phyloP scores from a whole-genome alignment of 2,888 invertebrate genomes.

The Lacanobia wlatinum region DNA sequence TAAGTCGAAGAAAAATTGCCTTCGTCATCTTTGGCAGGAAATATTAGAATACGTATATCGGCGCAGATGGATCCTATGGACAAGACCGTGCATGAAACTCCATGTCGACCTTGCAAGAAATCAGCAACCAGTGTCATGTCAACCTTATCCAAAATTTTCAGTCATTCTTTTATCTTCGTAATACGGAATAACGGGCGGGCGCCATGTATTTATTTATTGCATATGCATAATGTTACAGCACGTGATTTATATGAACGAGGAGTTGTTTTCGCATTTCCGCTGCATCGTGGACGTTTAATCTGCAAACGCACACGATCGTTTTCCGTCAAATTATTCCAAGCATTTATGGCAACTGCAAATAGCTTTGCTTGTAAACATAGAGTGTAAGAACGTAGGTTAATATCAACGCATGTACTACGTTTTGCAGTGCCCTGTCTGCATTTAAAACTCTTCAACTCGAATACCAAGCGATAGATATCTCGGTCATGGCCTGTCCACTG shows the following conservation, averaged over 20 bases:
- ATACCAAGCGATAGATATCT: too few relatives aligned
- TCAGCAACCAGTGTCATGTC: background rate
- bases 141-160: background rate
- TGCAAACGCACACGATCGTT: background rate
- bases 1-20: too few relatives aligned
- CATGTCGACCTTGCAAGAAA: too few relatives aligned
- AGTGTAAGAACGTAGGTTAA: background rate
- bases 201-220: background rate
- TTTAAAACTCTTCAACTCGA: too few relatives aligned
- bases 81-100: too few relatives aligned
- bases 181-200: background rate
- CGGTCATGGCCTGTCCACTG: too few relatives aligned
- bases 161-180: background rate
- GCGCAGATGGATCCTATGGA: too few relatives aligned
- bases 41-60: too few relatives aligned
- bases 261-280: slow-evolving; percentile 34
- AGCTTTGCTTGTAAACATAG: slow-evolving; percentile 19
- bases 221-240: background rate
- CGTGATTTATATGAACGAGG: background rate
- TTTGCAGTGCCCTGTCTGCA: background rate
- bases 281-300: slow-evolving; percentile 16
- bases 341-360: slow-evolving; percentile 19
- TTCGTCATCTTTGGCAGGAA: too few relatives aligned
- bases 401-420: background rate
- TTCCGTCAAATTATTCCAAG: slow-evolving; percentile 1